phyloP scores from a whole-genome alignment of 2,797 vertebrate species.

The Leptodon cayanensis region DNA sequence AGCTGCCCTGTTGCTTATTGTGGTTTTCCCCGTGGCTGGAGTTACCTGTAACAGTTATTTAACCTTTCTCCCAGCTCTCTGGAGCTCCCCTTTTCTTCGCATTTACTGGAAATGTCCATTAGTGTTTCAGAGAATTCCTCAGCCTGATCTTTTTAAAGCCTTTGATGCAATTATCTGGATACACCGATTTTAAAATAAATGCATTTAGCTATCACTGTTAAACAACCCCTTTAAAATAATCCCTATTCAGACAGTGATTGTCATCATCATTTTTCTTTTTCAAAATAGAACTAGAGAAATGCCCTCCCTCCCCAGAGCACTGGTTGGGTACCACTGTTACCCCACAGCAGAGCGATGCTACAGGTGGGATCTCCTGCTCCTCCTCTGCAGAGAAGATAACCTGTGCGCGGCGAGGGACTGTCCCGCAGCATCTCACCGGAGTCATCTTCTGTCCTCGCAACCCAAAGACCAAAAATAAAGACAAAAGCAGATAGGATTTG shows the following conservation, averaged over 20 bases:
- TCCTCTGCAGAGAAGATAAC: neutral
- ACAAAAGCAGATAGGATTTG: neutral
- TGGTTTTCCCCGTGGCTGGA: neutral
- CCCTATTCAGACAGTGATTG: neutral
- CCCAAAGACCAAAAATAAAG: neutral
- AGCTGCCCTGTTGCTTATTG: neutral
- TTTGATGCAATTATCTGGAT: neutral
- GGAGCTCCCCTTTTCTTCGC: neutral
- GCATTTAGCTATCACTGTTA: neutral
- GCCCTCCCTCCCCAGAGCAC: neutral
- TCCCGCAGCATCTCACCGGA: neutral
- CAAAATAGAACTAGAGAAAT: neutral
- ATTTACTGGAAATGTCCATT: neutral
- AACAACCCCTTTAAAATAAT: neutral
- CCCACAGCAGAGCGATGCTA: neutral
- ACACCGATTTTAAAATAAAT: neutral
- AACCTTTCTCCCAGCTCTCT: neutral
- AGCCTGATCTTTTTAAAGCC: neutral
- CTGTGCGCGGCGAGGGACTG: accelerated
- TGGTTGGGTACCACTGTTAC: neutral
- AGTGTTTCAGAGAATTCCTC: neutral
- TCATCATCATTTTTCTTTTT: neutral
- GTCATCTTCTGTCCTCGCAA: neutral
- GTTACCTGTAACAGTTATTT: neutral
- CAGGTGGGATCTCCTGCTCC: neutral